Evolutionary conservation across 2,797 vertebrate species (phyloP).

Genomic region (Xenentodon cancila): DNA sequence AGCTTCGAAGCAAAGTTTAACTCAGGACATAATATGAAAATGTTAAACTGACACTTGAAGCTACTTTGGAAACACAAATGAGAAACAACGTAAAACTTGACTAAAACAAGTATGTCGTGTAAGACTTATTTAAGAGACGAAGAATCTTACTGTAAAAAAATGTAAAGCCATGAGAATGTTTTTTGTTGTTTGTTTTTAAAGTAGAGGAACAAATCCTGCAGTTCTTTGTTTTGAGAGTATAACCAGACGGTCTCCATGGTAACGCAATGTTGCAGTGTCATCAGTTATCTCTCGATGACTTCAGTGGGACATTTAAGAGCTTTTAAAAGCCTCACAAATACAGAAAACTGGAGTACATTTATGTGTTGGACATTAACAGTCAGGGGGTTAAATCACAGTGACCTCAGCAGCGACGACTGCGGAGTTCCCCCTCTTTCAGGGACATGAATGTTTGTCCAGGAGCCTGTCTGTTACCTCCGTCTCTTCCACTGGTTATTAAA

Average conservation of each 20-base stretch:
- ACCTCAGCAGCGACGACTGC: slow-evolving; percentile 9
- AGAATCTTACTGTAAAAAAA: no score
- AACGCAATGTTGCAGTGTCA: slow-evolving; percentile 7
- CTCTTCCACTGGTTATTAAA: slow-evolving; percentile 64
- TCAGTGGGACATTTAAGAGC: slow-evolving; percentile 6
- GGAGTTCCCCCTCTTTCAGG: slow-evolving; percentile 7
- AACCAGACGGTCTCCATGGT: background rate
- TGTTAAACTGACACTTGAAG: slow-evolving; percentile 3
- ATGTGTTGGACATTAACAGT: slow-evolving; percentile 5
- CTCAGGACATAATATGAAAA: background rate
- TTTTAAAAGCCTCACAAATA: slow-evolving; percentile 10
- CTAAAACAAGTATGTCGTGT: background rate
- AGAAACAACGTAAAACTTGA: background rate
- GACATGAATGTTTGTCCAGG: slow-evolving; percentile 50
- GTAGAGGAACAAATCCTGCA: background rate
- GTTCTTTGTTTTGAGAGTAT: no score
- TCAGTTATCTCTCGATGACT: background rate
- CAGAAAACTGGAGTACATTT: slow-evolving; percentile 2
- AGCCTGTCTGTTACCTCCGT: slow-evolving; percentile 41
- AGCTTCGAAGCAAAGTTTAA: no score
- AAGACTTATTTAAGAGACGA: background rate
- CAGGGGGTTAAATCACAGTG: slow-evolving; percentile 11
- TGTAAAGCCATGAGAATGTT: no score
- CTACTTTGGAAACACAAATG: background rate
- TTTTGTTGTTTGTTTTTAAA: no score